phyloP scores from a whole-genome alignment of 2,888 invertebrate species.

The Argyresthia albistria region DNA sequence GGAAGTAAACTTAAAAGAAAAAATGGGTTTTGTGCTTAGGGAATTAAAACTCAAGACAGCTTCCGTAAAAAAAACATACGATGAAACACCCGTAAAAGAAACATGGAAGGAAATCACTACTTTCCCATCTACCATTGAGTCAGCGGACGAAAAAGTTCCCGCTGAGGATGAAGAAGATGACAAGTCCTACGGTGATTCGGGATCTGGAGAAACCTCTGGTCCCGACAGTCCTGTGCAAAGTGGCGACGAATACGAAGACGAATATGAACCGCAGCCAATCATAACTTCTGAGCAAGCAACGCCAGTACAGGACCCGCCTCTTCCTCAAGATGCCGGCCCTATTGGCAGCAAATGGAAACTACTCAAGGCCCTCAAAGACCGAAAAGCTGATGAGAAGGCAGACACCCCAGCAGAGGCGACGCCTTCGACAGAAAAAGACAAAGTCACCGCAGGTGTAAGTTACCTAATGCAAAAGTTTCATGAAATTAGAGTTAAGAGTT shows the following conservation, averaged over 20 bases:
- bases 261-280: constrained; percentile 70
- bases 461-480: constrained; percentile 76
- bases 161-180: constrained; percentile 43
- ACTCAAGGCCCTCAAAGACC: constrained; percentile 89
- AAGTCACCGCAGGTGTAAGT: constrained; percentile 80
- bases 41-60: constrained; percentile 82
- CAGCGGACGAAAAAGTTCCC: constrained; percentile 33
- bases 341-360: constrained; percentile 93
- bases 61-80: constrained; percentile 49
- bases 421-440: constrained; percentile 74
- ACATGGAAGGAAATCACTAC: constrained; percentile 62
- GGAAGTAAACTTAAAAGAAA: constrained; percentile 80
- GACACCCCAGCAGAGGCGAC: constrained; percentile 76
- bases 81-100: constrained; percentile 44
- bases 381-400: constrained; percentile 90
- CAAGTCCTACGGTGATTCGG: constrained; percentile 73
- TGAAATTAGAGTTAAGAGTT: constrained; percentile 77
- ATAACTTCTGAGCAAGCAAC: constrained; percentile 29
- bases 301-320: constrained; percentile 31
- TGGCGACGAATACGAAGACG: constrained; percentile 80
- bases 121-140: constrained; percentile 62
- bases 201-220: constrained; percentile 89
- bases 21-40: constrained; percentile 84
- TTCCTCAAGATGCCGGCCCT: constrained; percentile 66
- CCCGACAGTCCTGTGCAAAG: constrained; percentile 88